Conservation (phyloP, 1,140 invertebrate species). For the Leptonema lineaticorne region DNA sequence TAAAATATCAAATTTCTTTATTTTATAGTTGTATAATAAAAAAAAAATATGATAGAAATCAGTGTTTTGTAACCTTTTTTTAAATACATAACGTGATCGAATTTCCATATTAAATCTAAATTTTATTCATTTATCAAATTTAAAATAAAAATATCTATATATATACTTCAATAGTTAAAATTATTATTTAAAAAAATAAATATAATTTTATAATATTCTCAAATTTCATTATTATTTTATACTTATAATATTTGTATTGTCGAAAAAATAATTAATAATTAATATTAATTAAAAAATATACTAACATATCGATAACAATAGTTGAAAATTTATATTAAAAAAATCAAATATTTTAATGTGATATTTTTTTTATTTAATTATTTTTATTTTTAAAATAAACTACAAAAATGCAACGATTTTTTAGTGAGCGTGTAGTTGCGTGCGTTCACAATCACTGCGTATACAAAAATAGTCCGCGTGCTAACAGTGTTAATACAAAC, state of each 20-base stretch:
- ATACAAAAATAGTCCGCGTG: constrained; percentile 21
- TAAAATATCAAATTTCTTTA: no score
- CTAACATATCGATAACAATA: background rate
- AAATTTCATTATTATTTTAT: no score
- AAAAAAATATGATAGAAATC: no score
- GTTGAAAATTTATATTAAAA: background rate
- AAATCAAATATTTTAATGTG: background rate
- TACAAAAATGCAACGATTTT: background rate
- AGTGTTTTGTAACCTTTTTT: no score
- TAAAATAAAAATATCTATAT: background rate
- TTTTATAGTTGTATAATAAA: no score
- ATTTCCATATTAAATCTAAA: no score
- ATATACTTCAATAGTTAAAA: background rate
- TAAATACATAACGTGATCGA: no score
- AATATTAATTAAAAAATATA: background rate
- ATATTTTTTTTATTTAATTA: background rate
- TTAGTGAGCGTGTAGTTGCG: constrained; percentile 21
- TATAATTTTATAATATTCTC: background rate
- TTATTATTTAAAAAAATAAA: background rate
- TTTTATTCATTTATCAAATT: background rate
- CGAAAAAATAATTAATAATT: background rate
- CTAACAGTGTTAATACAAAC: constrained; percentile 28
- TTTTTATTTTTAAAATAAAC: background rate
- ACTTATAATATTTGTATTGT: background rate
- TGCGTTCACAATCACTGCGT: constrained; percentile 17